phyloP scores from a whole-genome alignment of 2,888 invertebrate species.

The Adineta ricciae region DNA sequence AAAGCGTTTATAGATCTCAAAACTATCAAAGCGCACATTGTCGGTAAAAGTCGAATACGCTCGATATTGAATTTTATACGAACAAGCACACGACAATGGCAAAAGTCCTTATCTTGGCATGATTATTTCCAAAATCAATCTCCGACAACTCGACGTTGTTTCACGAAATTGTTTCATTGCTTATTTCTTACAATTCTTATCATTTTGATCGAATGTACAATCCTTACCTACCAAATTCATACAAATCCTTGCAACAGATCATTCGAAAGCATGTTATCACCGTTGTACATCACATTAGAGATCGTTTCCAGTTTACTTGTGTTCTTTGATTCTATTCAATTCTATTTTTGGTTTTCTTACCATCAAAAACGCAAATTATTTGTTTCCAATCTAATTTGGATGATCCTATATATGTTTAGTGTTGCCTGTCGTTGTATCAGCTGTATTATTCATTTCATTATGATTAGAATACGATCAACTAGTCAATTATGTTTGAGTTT shows the following conservation, averaged over 20 bases:
- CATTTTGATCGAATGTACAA: not conserved
- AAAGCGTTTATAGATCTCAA: not conserved
- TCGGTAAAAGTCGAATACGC: not conserved
- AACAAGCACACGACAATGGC: not conserved
- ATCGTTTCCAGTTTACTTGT: not conserved
- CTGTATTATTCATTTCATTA: not conserved
- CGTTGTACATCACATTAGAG: not conserved
- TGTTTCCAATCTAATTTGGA: not conserved
- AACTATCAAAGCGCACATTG: not conserved
- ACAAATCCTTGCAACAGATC: not conserved
- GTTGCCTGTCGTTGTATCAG: not conserved
- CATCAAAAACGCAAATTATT: not conserved
- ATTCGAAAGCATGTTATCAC: not conserved
- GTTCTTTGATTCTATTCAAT: not conserved
- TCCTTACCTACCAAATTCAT: not conserved
- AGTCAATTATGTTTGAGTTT: not conserved
- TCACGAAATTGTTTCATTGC: not conserved
- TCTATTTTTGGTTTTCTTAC: not conserved
- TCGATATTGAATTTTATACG: not conserved
- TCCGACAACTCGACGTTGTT: not conserved
- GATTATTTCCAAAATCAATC: not conserved
- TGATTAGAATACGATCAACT: not conserved
- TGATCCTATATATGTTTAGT: not conserved
- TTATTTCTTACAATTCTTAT: not conserved
- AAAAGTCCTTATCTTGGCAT: not conserved